Evolutionary conservation across 2,888 invertebrate genomes (phyloP).

Genomic region (Ochropleura leucogaster): DNA sequence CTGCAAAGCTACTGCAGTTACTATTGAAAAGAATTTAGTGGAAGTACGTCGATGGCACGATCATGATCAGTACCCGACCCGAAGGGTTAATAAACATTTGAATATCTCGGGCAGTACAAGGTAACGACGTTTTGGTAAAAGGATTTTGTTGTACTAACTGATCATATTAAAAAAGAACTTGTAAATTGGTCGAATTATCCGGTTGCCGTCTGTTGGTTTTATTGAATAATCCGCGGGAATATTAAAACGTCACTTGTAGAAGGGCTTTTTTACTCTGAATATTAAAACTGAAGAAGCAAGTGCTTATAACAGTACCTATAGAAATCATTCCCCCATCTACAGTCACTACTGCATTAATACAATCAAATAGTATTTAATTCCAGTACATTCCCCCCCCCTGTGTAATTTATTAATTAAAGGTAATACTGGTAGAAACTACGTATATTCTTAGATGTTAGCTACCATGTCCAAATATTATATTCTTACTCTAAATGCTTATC

Average conservation of each 20-base stretch:
- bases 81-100: background rate
- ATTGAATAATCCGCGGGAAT: background rate
- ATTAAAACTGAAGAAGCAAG: background rate
- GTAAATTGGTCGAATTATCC: too few relatives aligned
- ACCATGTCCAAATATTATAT: background rate
- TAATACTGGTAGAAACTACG: background rate
- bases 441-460: background rate
- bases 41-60: conserved; percentile 5
- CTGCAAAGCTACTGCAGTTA: conserved; percentile 44
- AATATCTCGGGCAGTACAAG: background rate
- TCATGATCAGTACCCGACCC: background rate
- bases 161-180: too few relatives aligned
- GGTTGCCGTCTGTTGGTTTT: background rate
- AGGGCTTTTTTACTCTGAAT: background rate
- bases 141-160: too few relatives aligned
- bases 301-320: background rate
- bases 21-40: conserved; percentile 11
- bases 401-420: background rate
- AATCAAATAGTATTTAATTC: background rate
- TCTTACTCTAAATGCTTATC: background rate
- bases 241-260: background rate
- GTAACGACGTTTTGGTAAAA: background rate
- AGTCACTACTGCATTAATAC: background rate
- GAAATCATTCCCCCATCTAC: background rate
- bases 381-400: too few relatives aligned